Base-by-base conservation (phyloP, 2,113 vertebrate species). In the Phrynocephalus versicolor region DNA sequence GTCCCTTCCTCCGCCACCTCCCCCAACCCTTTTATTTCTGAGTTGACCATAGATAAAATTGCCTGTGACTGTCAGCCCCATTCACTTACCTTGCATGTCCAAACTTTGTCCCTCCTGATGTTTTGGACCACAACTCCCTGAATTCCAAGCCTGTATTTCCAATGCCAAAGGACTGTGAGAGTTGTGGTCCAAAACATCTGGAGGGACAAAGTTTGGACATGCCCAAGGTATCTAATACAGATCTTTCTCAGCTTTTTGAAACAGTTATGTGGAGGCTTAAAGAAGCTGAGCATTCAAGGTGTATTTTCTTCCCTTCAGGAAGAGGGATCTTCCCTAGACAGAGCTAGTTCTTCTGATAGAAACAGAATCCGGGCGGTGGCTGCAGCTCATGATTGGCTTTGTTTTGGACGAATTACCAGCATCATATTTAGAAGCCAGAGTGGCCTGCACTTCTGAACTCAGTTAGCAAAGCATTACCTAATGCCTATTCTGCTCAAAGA, bases 401-500 rank as follows among this genome's bases (percentile, higher is more conserved):
- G 1, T 55, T 82, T 76, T 18, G 55, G 12, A 23, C 14, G 81
- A 83, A 65, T 23, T 39, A 77, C 69, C 16, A 86, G 70, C 45
- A 55, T 7, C 67, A 19, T 57, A 16, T 60, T 74, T 79, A 21
- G 0, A 0, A 65, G n/a, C 25, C 37, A 1, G 19, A 39, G 79
- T 83, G 27, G 67, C 45, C 45, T 81, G 65, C 25, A 23, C 25
- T 69, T 3, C 51, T 88, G 62, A 90, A 39, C 2, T 81, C 62
- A 67, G n/a, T 16, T 55, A 86, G 65, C 13, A 91, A 85, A 87
- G 8, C 0, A 0, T 81, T 75, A 85, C 0, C 0, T 19, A 39
- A 35, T 79, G 35, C 41, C 35, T 45, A 7, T 39, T 2, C 70
- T 91, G 83, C 73, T 78, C 21, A 72, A 79, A 73, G 67, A 78